Base-by-base conservation (phyloP, 1,140 invertebrate genomes). In the Aphelinus certus region DNA sequence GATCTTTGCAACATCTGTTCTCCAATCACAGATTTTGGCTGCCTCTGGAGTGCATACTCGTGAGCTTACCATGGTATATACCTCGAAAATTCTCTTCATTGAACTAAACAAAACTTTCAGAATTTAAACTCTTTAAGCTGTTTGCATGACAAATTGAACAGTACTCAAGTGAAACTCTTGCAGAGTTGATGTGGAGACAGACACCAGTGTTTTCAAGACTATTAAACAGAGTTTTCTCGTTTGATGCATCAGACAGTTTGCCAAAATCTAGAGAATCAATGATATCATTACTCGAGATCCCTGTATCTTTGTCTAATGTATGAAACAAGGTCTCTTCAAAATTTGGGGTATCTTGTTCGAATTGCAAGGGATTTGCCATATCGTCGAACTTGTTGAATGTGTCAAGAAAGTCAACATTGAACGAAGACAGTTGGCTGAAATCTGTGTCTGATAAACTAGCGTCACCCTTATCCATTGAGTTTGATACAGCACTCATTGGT, bases 151-250 rank as follows among this genome's bases (percentile, higher is more conserved):
- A 91, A 63, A 79, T 85, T 0, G 87, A 82, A 77, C 89, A 91
- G 76, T 87, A 90, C 78, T 90, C 90, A 58, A 91, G 77, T 3
- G 89, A 90, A 63, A 90, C 86, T 82, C 84, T 86, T 58, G 87
- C 86, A 72, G 86, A 85, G 64, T 88, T 88, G 7, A 91, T 86
- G 73, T 91, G 89, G 3, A 91, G 81, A 76, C 90, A 91, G 4
- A 91, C 84, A 57, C 89, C 89, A 49, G 78, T 56, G 9, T 75
- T 77, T 3, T 79, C 71, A 3, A 80, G 49, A 62, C 72, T 76
- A 9, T 80, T 77, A 42, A 82, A 79, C 26, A 79, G 63, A 5
- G 62, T 71, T 71, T 71, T 76, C 26, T 71, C 26, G 43, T 71
- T 71, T 65, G 65, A 70, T 45, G 51, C 26, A 71, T 81, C 76